Evolutionary conservation across 2,113 vertebrate species (phyloP).

Genomic region (Platanista minor): DNA sequence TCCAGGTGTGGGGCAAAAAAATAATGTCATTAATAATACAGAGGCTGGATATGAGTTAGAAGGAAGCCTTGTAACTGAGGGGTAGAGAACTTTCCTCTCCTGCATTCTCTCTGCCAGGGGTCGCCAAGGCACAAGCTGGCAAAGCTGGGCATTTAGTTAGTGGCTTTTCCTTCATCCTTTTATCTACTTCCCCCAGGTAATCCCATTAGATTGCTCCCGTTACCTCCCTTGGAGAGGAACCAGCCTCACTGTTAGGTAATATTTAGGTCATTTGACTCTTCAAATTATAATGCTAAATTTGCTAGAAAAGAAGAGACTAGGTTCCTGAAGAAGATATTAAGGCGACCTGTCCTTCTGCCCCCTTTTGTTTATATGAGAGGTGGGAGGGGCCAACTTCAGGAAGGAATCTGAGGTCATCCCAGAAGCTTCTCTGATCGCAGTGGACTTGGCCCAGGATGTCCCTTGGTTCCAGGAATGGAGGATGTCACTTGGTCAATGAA

Average conservation of each 20-base stretch:
- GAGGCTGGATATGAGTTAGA: not conserved
- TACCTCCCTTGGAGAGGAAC: not conserved
- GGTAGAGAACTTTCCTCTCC: not conserved
- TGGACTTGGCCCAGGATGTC: not conserved
- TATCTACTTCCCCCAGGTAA: not conserved
- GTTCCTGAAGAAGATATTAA: not conserved
- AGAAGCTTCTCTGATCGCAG: not conserved
- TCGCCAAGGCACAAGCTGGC: not conserved
- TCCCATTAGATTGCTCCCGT: not conserved
- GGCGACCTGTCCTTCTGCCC: not conserved
- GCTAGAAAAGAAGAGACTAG: not conserved
- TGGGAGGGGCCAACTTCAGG: not conserved
- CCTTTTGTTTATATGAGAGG: not conserved
- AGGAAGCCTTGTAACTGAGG: not conserved
- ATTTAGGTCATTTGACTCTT: not conserved
- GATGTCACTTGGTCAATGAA: not conserved
- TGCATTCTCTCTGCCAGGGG: not conserved
- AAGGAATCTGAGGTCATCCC: not conserved
- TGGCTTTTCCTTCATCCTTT: not conserved
- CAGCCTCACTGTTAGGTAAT: not conserved
- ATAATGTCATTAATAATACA: not conserved
- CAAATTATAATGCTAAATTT: not conserved
- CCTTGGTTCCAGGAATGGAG: not conserved
- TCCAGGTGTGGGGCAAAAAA: not conserved
- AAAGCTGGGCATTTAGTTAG: not conserved